Percentiles rank a stretch among this genome's conserved stretches.
Evolutionary conservation across 2,888 invertebrate genomes (phyloP).

Genomic region (Hoplodrina blanda): DNA sequence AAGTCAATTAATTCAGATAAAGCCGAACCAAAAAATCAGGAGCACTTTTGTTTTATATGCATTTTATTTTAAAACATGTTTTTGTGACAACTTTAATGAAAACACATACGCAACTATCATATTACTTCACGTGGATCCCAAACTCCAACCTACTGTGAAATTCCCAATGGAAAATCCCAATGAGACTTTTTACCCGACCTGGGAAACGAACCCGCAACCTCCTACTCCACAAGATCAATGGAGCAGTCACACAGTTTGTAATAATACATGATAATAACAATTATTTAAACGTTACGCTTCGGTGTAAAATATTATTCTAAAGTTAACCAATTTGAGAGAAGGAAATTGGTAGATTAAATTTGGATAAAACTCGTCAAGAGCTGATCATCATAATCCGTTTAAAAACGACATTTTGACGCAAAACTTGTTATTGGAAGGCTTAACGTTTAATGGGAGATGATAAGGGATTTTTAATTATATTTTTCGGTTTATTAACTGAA

Average conservation of each 20-base stretch:
- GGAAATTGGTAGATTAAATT: constrained; percentile 55
- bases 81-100: no score
- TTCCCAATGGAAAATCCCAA: no score
- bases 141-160: no score
- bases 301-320: constrained; percentile 30
- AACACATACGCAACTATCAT: no score
- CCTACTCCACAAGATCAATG: no score
- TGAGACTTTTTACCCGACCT: no score
- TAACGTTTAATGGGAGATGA: constrained; percentile 30
- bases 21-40: constrained; percentile 11
- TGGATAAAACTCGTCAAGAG: constrained; percentile 45
- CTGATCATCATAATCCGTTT: constrained; percentile 46
- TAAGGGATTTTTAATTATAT: constrained; percentile 3
- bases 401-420: constrained; percentile 37
- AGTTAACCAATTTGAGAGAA: constrained; percentile 36
- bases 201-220: no score
- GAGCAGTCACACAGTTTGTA: not conserved
- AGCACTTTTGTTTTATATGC: constrained; percentile 6
- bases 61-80: not conserved
- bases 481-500: not conserved
- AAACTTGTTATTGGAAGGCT: constrained; percentile 32
- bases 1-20: constrained; percentile 18
- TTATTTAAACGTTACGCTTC: constrained; percentile 19
- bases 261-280: constrained; percentile 27
- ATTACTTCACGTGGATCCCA: no score